phyloP scores from a whole-genome alignment of 2,797 vertebrate species.

The Benthosema pterotum region DNA sequence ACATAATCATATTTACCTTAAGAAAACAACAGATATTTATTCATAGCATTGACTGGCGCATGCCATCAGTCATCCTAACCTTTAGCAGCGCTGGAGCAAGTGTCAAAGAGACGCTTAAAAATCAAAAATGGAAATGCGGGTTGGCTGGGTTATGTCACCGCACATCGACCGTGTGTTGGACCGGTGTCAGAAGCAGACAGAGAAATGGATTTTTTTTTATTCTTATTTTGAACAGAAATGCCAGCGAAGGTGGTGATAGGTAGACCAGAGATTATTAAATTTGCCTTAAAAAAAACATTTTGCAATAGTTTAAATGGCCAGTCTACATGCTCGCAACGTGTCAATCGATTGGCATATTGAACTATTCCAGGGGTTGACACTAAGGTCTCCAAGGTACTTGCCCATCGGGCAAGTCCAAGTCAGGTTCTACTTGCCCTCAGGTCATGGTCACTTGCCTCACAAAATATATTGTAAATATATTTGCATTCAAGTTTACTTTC shows the following conservation, averaged over 20 bases:
- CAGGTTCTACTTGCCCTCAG: too few species aligned
- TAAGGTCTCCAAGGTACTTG: too few species aligned
- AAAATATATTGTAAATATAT: too few species aligned
- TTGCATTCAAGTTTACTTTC: too few species aligned
- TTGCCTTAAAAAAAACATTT: too few species aligned
- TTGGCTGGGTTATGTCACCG: conserved; percentile 42
- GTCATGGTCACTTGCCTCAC: too few species aligned
- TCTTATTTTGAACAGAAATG: conserved; percentile 25
- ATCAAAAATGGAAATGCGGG: conserved; percentile 66
- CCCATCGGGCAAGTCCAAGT: too few species aligned
- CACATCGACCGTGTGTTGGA: conserved; percentile 41
- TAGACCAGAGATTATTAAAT: conserved; percentile 35
- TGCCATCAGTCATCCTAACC: conserved; percentile 65
- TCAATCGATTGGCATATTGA: too few species aligned
- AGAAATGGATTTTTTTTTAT: conserved; percentile 11
- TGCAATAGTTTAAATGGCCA: too few species aligned
- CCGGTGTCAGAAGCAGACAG: conserved; percentile 6
- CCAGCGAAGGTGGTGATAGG: conserved; percentile 18
- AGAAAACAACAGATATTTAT: conserved; percentile 38
- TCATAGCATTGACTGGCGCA: conserved; percentile 27
- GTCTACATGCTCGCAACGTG: too few species aligned
- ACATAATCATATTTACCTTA: conserved; percentile 34
- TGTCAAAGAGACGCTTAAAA: conserved; percentile 49
- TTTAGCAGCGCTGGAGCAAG: conserved; percentile 47
- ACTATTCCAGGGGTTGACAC: too few species aligned